Conservation (phyloP, 2,113 vertebrate genomes). For the Anguilla rostrata region DNA sequence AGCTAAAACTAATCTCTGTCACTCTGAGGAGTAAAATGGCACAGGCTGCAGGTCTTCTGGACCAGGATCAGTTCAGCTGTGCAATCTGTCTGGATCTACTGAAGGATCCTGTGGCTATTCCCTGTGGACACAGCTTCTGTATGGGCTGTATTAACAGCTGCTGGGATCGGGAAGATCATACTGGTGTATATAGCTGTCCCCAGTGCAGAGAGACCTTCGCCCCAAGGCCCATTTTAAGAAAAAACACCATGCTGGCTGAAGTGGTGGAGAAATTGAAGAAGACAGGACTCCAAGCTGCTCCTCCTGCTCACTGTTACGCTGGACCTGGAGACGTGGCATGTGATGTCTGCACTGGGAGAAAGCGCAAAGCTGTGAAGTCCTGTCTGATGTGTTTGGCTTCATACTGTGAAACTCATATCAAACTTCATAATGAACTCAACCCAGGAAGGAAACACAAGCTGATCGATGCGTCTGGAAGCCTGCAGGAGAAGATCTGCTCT, state of each 20-base stretch:
- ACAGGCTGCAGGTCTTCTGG: not conserved
- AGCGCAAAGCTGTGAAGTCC: not conserved
- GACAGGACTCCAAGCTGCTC: not conserved
- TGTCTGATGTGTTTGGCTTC: not conserved
- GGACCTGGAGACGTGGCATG: not conserved
- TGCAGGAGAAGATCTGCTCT: not conserved
- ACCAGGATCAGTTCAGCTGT: conserved; percentile 33
- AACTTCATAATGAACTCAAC: not conserved
- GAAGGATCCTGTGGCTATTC: conserved; percentile 19
- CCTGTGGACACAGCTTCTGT: conserved; percentile 34
- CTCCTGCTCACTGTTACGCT: not conserved
- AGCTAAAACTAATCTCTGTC: no score
- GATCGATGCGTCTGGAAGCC: not conserved
- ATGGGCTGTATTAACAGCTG: conserved; percentile 22
- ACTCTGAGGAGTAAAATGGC: not conserved
- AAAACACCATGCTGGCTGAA: conserved; percentile 15
- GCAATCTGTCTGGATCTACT: conserved; percentile 24
- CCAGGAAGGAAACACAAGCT: no score
- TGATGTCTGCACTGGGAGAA: not conserved
- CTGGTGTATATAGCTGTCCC: not conserved
- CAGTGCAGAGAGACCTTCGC: not conserved
- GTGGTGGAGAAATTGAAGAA: conserved; percentile 9
- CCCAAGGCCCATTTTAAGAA: not conserved
- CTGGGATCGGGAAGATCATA: conserved; percentile 25
- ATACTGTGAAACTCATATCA: conserved; percentile 14